Evolutionary conservation across 2,888 invertebrate species (phyloP), one percentile per base, ranked within the genome.

Genomic region (Electrophaes corylata): DNA sequence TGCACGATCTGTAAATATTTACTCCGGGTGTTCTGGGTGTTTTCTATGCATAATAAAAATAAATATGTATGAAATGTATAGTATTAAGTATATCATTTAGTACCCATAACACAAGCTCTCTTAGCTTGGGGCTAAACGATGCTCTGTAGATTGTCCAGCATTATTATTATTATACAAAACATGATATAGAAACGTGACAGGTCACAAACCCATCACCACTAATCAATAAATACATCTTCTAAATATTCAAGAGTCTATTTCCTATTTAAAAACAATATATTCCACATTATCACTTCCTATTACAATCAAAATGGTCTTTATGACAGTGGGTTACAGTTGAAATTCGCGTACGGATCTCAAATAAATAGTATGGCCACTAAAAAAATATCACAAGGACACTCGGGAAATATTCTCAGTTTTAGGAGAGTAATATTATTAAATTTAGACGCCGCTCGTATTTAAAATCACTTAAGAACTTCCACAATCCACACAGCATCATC

Each of bases 311-410:
- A 49, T 40, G 8, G 4, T 1, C 11, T 33, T 46, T 37, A 54
- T 20, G 5, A 8, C 20, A 35, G 29, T 8, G 59, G 0, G 0
- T 16, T 35, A 54, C 20, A 19, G 41, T 46, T 19, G 20, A 54
- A 35, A 54, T n/a, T 54, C 6, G 16, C 19, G 3, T 54, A n/a
- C 12, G n/a, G 5, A 26, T 29, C 23, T 53, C 29, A 45, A 11
- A 31, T 46, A 59, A 40, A 53, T 40, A 53, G 31, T 44, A 53
- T 40, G 19, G 35, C 58, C 41, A 50, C 29, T 50, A 46, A 46
- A 50, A 57, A 57, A 58, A 58, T 53, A 58, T 53, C 39, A 39
- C 16, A 39, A 57, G 53, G 29, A n/a, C 35, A 45, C 53, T 53
- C 20, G 23, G 20, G 41, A 37, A n/a, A 40, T 58, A 53, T 49